These are phyloP conservation scores for Bradypodion ventrale DNA, from an alignment of 2,797 vertebrate genomes.

Conservation along the genomic window DNA sequence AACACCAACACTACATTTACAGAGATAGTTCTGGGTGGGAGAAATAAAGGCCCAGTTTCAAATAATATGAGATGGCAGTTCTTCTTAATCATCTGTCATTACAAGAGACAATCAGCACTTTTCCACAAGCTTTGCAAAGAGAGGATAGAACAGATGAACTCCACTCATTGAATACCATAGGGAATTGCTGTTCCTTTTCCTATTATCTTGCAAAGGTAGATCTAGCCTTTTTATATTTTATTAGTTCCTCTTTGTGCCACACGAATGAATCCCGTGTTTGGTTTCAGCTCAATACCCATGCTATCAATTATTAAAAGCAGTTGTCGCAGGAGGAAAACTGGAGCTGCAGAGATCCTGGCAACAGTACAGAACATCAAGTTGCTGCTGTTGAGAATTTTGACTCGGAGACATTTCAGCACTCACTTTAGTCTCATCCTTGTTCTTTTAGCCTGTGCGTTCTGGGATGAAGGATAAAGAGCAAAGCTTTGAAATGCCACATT, in stretches of 20 bases:
- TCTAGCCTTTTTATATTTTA: background rate
- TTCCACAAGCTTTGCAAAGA: background rate
- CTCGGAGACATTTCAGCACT: background rate
- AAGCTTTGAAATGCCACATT: too few species aligned
- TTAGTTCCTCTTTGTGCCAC: background rate
- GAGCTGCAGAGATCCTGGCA: background rate
- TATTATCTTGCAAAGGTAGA: constrained; percentile 25
- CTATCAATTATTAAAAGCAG: constrained; percentile 35
- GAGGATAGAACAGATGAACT: constrained; percentile 21
- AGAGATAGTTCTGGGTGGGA: fast-evolving
- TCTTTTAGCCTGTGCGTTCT: background rate
- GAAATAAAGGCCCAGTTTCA: constrained; percentile 3
- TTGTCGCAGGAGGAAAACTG: background rate
- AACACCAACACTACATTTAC: background rate
- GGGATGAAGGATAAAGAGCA: too few species aligned
- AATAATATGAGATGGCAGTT: background rate
- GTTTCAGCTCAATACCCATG: constrained; percentile 15
- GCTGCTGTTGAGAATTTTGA: background rate
- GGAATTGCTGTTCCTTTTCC: background rate
- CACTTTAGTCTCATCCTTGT: background rate
- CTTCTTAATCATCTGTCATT: constrained; percentile 18
- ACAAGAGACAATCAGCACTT: background rate
- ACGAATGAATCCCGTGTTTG: background rate
- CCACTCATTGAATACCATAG: fast-evolving
- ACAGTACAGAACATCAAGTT: background rate